phyloP scores from a whole-genome alignment of 2,113 vertebrate species.

The Hemiscyllium ocellatum region DNA sequence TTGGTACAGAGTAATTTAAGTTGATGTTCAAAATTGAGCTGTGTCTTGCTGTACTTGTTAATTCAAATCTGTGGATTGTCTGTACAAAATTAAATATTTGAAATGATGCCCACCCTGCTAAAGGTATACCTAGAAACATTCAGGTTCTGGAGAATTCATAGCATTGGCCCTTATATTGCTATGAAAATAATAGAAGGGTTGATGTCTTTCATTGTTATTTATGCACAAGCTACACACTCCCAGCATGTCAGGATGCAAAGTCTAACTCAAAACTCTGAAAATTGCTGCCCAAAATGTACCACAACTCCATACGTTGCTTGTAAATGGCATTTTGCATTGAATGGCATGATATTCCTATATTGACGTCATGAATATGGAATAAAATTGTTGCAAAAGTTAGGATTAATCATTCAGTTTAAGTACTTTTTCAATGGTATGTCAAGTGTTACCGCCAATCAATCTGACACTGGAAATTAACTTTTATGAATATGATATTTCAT shows the following conservation, averaged over 20 bases:
- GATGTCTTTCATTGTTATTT: background rate
- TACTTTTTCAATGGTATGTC: background rate
- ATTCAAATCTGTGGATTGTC: constrained; percentile 5
- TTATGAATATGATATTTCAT: background rate
- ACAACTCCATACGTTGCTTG: background rate
- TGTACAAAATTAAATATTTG: background rate
- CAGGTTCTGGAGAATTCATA: background rate
- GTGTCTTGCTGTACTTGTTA: background rate
- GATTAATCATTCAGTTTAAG: background rate
- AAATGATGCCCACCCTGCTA: background rate
- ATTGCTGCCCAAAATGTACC: background rate
- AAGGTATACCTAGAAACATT: background rate
- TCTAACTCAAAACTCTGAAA: background rate
- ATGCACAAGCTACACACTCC: background rate
- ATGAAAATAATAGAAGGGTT: background rate
- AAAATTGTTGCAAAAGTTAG: background rate
- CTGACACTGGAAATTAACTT: background rate
- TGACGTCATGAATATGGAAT: background rate
- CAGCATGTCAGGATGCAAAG: background rate
- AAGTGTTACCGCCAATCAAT: background rate
- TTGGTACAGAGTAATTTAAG: background rate
- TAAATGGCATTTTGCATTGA: background rate
- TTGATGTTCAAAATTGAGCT: background rate
- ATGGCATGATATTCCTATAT: background rate
- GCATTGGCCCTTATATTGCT: background rate